Evolutionary conservation across 1,140 invertebrate species (phyloP), one percentile per base, ranked within the genome.

Genomic region (Laupala kohalensis): DNA sequence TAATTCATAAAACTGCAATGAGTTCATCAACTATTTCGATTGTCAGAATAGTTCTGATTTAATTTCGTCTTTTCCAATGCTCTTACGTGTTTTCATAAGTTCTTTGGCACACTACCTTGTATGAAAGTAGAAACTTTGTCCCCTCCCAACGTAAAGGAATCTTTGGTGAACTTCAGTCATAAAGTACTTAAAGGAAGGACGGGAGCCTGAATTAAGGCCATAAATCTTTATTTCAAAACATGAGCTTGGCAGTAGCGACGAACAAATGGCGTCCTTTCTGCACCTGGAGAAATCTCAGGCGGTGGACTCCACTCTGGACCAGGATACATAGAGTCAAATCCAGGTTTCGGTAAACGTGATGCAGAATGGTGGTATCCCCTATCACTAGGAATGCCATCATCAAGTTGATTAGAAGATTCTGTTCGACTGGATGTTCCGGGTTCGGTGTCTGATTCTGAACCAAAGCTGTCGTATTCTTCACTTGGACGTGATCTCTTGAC

Each of bases 381-480:
- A 27, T 67, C 65, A 6, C 64, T 30, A 19, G 25, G 27, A 12
- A 53, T 27, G 24, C 27, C 71, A 23, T 76, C 75, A 70, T 77
- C 76, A 66, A 77, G 71, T 62, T 77, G 76, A 66, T 76, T 76
- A 4, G 75, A 76, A 19, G 76, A 77, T 72, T 77, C 76, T 15
- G 76, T 77, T 37, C 76, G 71, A 67, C 74, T 75, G 5, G 76
- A 77, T 1, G 76, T 75, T 0, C 75, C 75, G 6, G 75, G 76
- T 64, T 77, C 77, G 0, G 76, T 77, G 28, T 78, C 78, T 12
- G 77, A 78, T 71, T 79, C 77, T 0, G 77, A 79, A 6, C 75
- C 77, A 66, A 78, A 76, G 26, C 77, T 79, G 62, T 77, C 73
- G 26, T 74, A 74, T 13, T 74, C 73, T 26, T 73, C 72, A 24